A percentile compares a stretch with the other conserved stretches of the same genome.
phyloP scores from a whole-genome alignment of 2,888 invertebrate species.

The Amphimallon solstitiale region DNA sequence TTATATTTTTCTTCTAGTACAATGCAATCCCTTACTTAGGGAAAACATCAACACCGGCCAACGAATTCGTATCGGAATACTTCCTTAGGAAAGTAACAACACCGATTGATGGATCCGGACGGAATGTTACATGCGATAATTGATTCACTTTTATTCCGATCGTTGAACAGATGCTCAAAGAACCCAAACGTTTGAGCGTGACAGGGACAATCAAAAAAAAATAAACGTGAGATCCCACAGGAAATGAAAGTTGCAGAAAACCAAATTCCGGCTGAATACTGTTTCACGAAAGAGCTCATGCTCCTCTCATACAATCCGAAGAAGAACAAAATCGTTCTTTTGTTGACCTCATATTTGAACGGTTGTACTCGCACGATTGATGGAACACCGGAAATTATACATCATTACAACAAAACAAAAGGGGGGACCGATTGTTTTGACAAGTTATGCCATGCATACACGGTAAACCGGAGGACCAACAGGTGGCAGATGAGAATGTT shows the following conservation, averaged over 20 bases:
- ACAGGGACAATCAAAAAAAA: slow-evolving; percentile 55
- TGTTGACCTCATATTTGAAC: too few species aligned
- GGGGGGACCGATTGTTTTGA: slow-evolving; percentile 34
- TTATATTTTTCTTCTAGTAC: too few species aligned
- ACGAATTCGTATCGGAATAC: slow-evolving; percentile 46
- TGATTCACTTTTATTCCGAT: slow-evolving; percentile 55
- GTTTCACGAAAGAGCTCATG: too few species aligned
- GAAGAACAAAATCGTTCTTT: too few species aligned
- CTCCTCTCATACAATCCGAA: too few species aligned
- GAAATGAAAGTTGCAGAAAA: slow-evolving; percentile 43
- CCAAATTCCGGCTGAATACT: background rate
- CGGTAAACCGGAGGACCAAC: slow-evolving; percentile 8
- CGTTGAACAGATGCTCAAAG: slow-evolving; percentile 49
- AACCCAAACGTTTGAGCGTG: slow-evolving; percentile 54
- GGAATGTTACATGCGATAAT: slow-evolving; percentile 53
- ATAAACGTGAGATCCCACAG: slow-evolving; percentile 55
- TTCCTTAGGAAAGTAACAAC: slow-evolving; percentile 47
- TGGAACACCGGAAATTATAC: too few species aligned
- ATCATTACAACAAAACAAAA: slow-evolving; percentile 29
- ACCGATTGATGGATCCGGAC: slow-evolving; percentile 48
- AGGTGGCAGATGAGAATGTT: slow-evolving; percentile 38
- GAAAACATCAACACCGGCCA: background rate
- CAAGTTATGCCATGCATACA: slow-evolving; percentile 19
- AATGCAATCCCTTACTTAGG: too few species aligned
- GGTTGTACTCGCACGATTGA: too few species aligned